These are phyloP conservation scores for Iselma pallidipennis DNA, from an alignment of 2,888 invertebrate genomes.

Conservation along the genomic window DNA sequence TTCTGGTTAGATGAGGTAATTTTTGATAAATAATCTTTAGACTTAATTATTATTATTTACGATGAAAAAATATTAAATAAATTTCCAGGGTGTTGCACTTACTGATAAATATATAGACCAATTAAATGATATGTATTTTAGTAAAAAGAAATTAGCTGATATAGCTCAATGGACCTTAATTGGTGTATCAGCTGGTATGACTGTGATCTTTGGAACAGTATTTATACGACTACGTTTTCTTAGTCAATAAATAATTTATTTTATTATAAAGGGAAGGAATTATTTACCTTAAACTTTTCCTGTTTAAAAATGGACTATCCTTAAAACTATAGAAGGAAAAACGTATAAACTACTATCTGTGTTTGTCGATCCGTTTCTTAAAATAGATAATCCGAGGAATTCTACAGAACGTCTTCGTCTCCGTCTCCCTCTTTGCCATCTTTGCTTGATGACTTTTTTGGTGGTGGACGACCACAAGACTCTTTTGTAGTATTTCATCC, in stretches of 20 bases:
- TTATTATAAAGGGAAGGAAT: no score
- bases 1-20: constrained; percentile 73
- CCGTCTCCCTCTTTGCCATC: no score
- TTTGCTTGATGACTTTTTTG: no score
- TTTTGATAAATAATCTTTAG: neutral
- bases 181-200: neutral
- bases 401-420: no score
- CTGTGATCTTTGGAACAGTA: neutral
- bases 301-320: no score
- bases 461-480: no score
- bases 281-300: no score
- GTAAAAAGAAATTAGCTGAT: neutral
- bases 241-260: neutral
- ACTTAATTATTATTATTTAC: neutral
- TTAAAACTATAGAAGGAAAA: no score
- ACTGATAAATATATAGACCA: constrained; percentile 10
- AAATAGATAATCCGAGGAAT: no score
- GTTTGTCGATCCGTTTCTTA: no score
- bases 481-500: no score
- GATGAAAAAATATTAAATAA: constrained; percentile 8
- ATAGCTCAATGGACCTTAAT: neutral
- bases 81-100: constrained; percentile 16
- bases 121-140: neutral
- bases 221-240: neutral
- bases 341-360: no score